phyloP scores from a whole-genome alignment of 2,888 invertebrate genomes.

The Druceiella hillmani region DNA sequence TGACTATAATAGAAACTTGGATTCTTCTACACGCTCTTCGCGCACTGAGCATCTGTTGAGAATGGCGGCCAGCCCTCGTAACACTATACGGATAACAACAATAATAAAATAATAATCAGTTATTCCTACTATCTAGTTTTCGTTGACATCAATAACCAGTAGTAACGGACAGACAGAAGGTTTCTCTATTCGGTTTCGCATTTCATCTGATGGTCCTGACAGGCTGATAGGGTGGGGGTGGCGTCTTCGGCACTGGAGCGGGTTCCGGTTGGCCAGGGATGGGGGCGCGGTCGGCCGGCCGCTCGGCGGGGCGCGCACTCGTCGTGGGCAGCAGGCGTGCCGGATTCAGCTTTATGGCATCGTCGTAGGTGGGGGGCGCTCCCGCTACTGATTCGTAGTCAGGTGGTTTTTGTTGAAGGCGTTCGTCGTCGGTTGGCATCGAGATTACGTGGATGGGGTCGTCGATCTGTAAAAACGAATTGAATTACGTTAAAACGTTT shows the following conservation, averaged over 20 bases:
- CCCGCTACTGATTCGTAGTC: slow-evolving; percentile 67
- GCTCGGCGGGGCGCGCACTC: slow-evolving; percentile 25
- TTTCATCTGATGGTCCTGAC: slow-evolving; percentile 50
- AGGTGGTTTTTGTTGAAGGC: slow-evolving; percentile 63
- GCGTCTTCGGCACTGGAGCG: slow-evolving; percentile 33
- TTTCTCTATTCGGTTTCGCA: slow-evolving; percentile 1
- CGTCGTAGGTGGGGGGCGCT: slow-evolving; percentile 66
- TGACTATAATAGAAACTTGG: too few species aligned
- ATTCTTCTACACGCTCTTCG: too few species aligned
- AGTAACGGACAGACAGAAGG: slow-evolving; percentile 7
- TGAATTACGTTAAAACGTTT: not conserved
- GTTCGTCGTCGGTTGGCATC: slow-evolving; percentile 50
- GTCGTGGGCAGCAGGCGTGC: slow-evolving; percentile 45
- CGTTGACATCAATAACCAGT: too few species aligned
- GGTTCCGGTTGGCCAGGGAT: slow-evolving; percentile 25
- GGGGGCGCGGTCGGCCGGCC: slow-evolving; percentile 10
- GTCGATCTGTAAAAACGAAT: slow-evolving; percentile 48
- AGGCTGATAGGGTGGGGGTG: slow-evolving; percentile 48
- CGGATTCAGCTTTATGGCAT: slow-evolving; percentile 65
- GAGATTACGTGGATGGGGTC: slow-evolving; percentile 63
- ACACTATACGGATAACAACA: slow-evolving; percentile 24
- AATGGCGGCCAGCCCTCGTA: too few species aligned
- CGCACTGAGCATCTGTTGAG: too few species aligned
- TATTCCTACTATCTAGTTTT: too few species aligned
- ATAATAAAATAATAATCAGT: slow-evolving; percentile 7